Base-by-base conservation (phyloP, 2,888 invertebrate genomes). In the Sminthurides aquaticus region DNA sequence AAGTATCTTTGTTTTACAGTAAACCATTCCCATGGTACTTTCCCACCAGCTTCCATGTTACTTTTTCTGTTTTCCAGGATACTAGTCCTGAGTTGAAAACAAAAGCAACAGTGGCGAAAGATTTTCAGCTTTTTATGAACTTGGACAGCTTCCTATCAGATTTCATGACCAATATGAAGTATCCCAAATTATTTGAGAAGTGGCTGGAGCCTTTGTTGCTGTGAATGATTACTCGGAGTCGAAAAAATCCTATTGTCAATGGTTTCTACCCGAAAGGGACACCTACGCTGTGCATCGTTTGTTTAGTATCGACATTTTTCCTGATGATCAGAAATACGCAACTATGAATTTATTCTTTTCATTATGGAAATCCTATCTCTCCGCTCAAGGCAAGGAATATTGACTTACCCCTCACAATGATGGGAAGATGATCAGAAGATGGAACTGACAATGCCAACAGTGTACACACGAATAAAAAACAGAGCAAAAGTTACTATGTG, bases 81-180 rank as follows among this genome's bases (percentile, higher is more conserved):
- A n/a, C n/a, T n/a, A n/a, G n/a, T n/a, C n/a, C n/a, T n/a, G n/a
- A n/a, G n/a, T n/a, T n/a, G n/a, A 56, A 63, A 11, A 66, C 67
- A 8, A 73, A 67, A 55, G 67, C 74, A 3, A 64, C 20, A 8
- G 62, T 62, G 1, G 58, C 61, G 2, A 78, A 82, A 65, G 87
- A 88, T 78, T 85, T 84, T 75, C 82, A 84, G 67, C 82, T 87
- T 69, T 86, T 87, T 73, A 80, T 86, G 28, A 88, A 88, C 76
- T 75, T 87, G 2, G 84, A 85, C 0, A 86, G 86, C 73, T 81
- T 84, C 69, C 83, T 82, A 75, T 79, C 81, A 52, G 84, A 84
- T 60, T 76, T 87, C 52, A 78, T 87, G 3, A 76, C 79, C 20
- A 70, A 76, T 1, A 75, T 68, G 54, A 74, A 80, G 11, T n/a